Percentiles rank a stretch among this genome's conserved stretches.
phyloP scores from a whole-genome alignment of 2,113 vertebrate genomes.

The Lamprotornis superbus region DNA sequence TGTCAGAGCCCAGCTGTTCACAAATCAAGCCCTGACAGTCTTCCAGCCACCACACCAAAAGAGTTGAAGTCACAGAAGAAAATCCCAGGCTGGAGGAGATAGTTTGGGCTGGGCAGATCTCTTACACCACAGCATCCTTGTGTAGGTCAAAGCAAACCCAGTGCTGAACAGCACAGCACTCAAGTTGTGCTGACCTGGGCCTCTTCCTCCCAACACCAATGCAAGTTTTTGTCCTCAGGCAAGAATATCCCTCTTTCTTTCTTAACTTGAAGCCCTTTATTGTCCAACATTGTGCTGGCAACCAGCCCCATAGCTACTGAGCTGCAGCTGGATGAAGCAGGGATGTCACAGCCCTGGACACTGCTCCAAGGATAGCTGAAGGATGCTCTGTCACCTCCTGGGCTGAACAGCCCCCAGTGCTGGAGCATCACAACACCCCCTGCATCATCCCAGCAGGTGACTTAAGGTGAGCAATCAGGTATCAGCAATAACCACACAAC shows the following conservation, averaged over 20 bases:
- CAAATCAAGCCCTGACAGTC: background rate
- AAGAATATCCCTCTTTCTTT: background rate
- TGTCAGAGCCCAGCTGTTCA: accelerated
- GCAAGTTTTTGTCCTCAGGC: background rate
- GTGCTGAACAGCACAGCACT: background rate
- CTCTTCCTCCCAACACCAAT: background rate
- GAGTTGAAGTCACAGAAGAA: background rate
- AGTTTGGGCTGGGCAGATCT: background rate
- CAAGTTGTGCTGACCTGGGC: accelerated
- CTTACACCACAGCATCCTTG: background rate
- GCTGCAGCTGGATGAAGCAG: background rate
- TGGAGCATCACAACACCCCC: background rate
- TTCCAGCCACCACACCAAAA: background rate
- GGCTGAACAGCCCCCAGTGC: background rate
- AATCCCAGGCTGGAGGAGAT: background rate
- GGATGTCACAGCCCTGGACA: accelerated
- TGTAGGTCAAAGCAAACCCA: background rate
- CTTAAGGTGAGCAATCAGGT: background rate
- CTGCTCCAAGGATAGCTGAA: accelerated
- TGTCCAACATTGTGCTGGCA: accelerated
- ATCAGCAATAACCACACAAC: background rate
- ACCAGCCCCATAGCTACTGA: background rate
- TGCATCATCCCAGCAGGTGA: accelerated
- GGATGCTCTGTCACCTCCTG: accelerated
- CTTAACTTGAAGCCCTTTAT: background rate